Evolutionary conservation across 2,797 vertebrate genomes (phyloP).

Genomic region (Brachymystax lenok): DNA sequence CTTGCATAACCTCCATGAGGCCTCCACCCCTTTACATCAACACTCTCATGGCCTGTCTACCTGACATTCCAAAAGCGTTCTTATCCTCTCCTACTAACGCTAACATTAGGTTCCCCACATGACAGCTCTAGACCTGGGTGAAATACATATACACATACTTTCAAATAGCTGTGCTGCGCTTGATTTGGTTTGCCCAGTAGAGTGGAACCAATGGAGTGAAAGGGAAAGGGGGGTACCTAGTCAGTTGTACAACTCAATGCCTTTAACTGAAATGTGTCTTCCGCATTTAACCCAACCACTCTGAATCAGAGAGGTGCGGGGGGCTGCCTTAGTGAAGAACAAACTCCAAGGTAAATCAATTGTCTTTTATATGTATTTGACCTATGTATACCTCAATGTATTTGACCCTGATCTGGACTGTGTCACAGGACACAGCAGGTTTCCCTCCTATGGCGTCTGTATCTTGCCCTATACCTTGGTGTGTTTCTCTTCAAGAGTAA

Average conservation of each 20-base stretch:
- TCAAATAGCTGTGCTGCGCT: not conserved
- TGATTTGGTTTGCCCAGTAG: too few relatives aligned
- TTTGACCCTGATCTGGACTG: not conserved
- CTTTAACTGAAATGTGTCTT: too few relatives aligned
- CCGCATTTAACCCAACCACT: too few relatives aligned
- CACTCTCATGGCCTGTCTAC: not conserved
- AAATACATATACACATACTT: not conserved
- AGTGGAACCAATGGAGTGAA: not conserved
- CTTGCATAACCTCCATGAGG: not conserved
- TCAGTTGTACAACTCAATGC: too few relatives aligned
- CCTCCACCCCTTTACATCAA: not conserved
- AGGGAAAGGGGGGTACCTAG: too few relatives aligned
- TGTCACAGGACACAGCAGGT: not conserved
- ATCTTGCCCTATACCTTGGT: not conserved
- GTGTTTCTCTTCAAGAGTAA: conserved; percentile 14
- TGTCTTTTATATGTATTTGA: too few relatives aligned
- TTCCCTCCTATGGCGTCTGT: not conserved
- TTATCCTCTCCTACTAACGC: not conserved
- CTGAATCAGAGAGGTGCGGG: too few relatives aligned
- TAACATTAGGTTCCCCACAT: not conserved
- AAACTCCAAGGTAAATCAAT: too few relatives aligned
- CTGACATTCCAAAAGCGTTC: not conserved
- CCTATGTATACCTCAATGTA: too few relatives aligned
- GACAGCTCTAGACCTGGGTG: conserved; percentile 4
- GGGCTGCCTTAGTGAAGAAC: too few relatives aligned